Conservation (phyloP, 1,140 invertebrate genomes). For the Drosophila lini region DNA sequence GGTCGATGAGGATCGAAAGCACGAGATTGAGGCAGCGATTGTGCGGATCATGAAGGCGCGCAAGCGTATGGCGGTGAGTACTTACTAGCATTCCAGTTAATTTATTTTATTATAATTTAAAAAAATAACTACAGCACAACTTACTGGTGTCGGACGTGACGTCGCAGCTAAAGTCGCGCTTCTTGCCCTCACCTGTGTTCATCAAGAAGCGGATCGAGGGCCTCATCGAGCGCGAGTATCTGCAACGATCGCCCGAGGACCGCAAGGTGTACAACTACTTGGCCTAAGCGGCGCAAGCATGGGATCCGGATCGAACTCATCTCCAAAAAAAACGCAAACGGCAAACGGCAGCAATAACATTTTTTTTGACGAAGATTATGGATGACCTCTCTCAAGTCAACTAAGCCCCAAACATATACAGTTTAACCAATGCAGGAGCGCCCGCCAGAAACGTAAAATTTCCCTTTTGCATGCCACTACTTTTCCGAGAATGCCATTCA, state of each 20-base stretch:
- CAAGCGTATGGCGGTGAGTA: slow-evolving; percentile 94
- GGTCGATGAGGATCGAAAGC: slow-evolving; percentile 99
- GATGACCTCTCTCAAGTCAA: slow-evolving; percentile 34
- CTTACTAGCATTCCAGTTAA: not conserved
- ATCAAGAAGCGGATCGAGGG: slow-evolving; percentile 99
- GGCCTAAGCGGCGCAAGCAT: slow-evolving; percentile 86
- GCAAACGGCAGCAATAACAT: slow-evolving; percentile 40
- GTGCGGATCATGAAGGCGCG: slow-evolving; percentile 99
- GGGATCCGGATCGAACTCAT: slow-evolving; percentile 28
- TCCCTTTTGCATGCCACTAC: slow-evolving; percentile 24
- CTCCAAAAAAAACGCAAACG: slow-evolving; percentile 5
- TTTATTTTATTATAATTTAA: not conserved
- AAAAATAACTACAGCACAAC: slow-evolving; percentile 89
- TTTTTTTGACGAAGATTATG: slow-evolving; percentile 66
- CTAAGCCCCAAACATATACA: slow-evolving; percentile 20
- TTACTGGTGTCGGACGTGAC: slow-evolving; percentile 98
- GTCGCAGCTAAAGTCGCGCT: slow-evolving; percentile 97
- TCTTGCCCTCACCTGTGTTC: slow-evolving; percentile 98
- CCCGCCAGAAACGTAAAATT: slow-evolving; percentile 36
- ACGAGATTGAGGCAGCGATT: slow-evolving; percentile 99
- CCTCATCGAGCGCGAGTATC: slow-evolving; percentile 99
- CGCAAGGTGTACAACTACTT: slow-evolving; percentile 97
- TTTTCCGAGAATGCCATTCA: slow-evolving; percentile 68
- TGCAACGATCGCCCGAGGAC: slow-evolving; percentile 97
- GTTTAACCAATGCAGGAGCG: slow-evolving; percentile 40